Base-by-base conservation (phyloP, 2,797 vertebrate genomes). In the Poliocrania exsul region DNA sequence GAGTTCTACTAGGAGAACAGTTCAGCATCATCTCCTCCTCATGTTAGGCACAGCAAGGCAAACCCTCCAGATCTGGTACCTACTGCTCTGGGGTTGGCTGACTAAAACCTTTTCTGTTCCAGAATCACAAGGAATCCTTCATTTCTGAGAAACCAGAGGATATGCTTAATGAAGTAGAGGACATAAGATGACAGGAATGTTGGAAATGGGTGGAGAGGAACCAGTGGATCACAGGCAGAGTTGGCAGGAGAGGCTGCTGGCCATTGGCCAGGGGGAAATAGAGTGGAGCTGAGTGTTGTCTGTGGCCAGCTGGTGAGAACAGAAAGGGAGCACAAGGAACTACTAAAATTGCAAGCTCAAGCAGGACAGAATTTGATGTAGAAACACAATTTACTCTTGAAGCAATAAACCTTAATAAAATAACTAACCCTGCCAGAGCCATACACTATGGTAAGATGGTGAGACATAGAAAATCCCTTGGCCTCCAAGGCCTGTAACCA, bases 141-240 rank as follows among this genome's bases (percentile, higher is more conserved):
- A 85, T 37, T 84, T 86, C 92, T 75, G 92, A 74, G 90, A 97
- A 95, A 29, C 42, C 60, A 53, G 87, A 96, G 92, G 80, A 83
- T 92, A 91, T 88, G 93, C 78, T 95, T 97, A 97, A 97, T 96
- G 97, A 97, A 97, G 95, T 93, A 93, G 94, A 93, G 66, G 91
- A 86, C 6, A 10, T 81, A 85, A 81, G 78, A 94, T 96, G 97
- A 97, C 93, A 95, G 91, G 91, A 95, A 66, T 75, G 89, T 81
- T 96, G 92, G 93, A 96, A 97, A 93, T 15, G 93, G 92, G 91
- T 82, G 67, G 56, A 95, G 94, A 97, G 91, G 83, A 96, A 96
- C 89, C 65, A 33, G 91, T 29, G 57, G 92, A 96, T 96, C 17
- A 9, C 88, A 94, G 89, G 89, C 96, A 97, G 93, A 95, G 93